Conservation (phyloP, 2,113 vertebrate species). For the Myiagra hebetior region DNA sequence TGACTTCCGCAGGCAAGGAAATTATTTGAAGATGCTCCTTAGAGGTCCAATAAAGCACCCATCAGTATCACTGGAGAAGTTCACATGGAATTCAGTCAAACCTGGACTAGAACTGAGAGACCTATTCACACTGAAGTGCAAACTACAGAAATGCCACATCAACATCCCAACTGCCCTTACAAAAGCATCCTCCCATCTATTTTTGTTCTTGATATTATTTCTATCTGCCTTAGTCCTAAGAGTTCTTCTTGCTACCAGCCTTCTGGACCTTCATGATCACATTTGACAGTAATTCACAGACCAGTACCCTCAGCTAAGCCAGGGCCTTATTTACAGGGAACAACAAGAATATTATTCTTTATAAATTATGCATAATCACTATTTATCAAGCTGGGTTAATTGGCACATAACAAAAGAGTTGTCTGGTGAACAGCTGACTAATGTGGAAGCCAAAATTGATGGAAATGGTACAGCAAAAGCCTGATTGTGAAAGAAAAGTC, state of each 20-base stretch:
- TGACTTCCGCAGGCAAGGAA: not conserved
- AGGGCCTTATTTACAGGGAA: slow-evolving; percentile 38
- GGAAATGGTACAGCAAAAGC: slow-evolving; percentile 13
- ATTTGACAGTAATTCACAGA: slow-evolving; percentile 28
- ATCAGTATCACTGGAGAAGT: not conserved
- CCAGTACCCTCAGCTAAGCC: not conserved
- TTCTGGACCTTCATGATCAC: not conserved
- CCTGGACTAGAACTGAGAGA: not conserved
- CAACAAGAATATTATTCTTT: slow-evolving; percentile 10
- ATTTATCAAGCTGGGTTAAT: slow-evolving; percentile 70
- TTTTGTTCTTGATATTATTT: not conserved
- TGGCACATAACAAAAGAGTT: slow-evolving; percentile 59
- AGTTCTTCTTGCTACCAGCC: not conserved
- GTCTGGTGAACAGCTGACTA: slow-evolving; percentile 59
- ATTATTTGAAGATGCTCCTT: not conserved
- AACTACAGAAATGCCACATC: not conserved
- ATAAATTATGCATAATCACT: slow-evolving; percentile 69
- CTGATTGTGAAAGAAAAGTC: not conserved
- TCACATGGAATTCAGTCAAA: not conserved
- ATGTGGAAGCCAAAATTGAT: slow-evolving; percentile 41
- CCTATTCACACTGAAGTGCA: not conserved
- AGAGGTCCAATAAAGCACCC: not conserved
- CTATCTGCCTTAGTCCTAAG: not conserved
- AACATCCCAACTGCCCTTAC: not conserved
- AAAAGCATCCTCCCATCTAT: not conserved